Evolutionary conservation across 2,888 invertebrate species (phyloP).

Genomic region (Chalcis sispes): DNA sequence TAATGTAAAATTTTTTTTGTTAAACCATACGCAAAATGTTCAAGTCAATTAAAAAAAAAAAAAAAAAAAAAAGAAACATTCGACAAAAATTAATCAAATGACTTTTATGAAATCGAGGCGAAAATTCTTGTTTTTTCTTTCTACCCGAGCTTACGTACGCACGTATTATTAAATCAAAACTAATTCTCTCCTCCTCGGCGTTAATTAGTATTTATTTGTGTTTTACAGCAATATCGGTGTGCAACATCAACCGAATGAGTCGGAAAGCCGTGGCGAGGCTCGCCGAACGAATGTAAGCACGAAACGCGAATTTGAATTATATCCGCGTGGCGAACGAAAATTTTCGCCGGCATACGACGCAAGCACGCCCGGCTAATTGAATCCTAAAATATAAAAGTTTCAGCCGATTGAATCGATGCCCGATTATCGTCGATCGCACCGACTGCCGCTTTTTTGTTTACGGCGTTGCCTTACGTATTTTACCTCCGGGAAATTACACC

Average conservation of each 20-base stretch:
- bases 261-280: slow-evolving; percentile 29
- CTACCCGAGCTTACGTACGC: not conserved
- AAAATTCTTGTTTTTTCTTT: too few species aligned
- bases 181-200: not conserved
- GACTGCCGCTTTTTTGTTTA: slow-evolving; percentile 48
- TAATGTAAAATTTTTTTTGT: too few species aligned
- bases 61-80: not conserved
- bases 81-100: too few species aligned
- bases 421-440: slow-evolving; percentile 25
- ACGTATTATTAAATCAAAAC: slow-evolving; percentile 4
- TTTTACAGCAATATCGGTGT: slow-evolving; percentile 50
- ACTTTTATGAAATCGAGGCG: too few species aligned
- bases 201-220: slow-evolving; percentile 6
- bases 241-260: slow-evolving; percentile 55
- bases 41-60: too few species aligned
- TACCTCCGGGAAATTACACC: slow-evolving; percentile 15
- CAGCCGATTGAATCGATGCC: slow-evolving; percentile 29
- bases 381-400: slow-evolving; percentile 36
- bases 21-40: too few species aligned
- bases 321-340: not conserved
- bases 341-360: not conserved
- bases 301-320: slow-evolving; percentile 29
- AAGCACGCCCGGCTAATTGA: slow-evolving; percentile 11
- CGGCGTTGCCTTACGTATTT: slow-evolving; percentile 4
- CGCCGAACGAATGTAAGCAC: slow-evolving; percentile 52